These are phyloP conservation scores for Notiomystis cincta DNA, from an alignment of 2,113 vertebrate genomes.

Conservation along the genomic window DNA sequence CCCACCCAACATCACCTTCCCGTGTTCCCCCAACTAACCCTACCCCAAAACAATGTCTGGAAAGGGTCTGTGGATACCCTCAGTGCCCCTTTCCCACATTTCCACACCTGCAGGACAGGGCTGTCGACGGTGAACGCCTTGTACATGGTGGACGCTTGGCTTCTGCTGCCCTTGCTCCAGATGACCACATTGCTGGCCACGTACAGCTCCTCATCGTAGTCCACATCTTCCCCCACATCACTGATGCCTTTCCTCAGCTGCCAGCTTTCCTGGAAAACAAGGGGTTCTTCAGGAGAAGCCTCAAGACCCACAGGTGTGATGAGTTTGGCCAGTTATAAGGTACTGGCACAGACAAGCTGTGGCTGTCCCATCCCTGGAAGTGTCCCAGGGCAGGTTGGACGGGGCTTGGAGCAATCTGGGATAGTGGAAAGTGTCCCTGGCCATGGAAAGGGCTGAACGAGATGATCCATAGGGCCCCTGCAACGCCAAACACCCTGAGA, in stretches of 20 bases:
- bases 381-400: fast-evolving
- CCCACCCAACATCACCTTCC: fast-evolving
- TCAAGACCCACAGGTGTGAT: fast-evolving
- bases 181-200: slow-evolving; percentile 91
- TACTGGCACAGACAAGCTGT: too few species aligned
- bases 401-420: neutral
- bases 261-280: slow-evolving; percentile 87
- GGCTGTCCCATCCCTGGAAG: neutral
- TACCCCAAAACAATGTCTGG: too few species aligned
- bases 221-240: slow-evolving; percentile 79
- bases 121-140: slow-evolving; percentile 97
- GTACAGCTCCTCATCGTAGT: slow-evolving; percentile 94
- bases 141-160: slow-evolving; percentile 82
- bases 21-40: fast-evolving
- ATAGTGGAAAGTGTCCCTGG: neutral
- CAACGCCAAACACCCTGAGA: neutral
- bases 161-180: slow-evolving; percentile 92
- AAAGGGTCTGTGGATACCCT: fast-evolving
- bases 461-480: neutral
- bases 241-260: slow-evolving; percentile 85
- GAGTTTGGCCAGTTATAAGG: neutral
- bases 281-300: neutral
- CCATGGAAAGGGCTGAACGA: neutral
- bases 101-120: slow-evolving; percentile 85
- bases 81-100: neutral